These are phyloP conservation scores for Lucinisca nassula DNA, from an alignment of 2,888 invertebrate genomes.

Conservation along the genomic window DNA sequence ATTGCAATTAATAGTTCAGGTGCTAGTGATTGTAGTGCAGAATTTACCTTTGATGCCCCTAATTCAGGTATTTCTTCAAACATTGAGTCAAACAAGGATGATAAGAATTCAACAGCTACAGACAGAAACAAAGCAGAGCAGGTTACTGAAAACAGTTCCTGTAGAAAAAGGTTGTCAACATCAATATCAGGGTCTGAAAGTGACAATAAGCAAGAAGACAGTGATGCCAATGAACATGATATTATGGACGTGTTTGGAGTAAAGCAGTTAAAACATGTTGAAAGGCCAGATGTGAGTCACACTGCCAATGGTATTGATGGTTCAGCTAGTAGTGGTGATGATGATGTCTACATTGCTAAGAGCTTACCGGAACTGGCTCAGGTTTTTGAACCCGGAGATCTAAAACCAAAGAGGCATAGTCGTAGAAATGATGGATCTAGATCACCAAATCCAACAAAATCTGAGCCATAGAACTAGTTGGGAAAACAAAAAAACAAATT, in stretches of 20 bases:
- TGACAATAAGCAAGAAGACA: neutral
- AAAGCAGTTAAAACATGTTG: constrained; percentile 10
- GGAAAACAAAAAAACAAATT: too few relatives aligned
- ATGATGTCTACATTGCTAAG: constrained; percentile 62
- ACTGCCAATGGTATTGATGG: constrained; percentile 22
- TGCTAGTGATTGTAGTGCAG: neutral
- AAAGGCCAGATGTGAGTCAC: neutral
- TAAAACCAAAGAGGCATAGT: constrained; percentile 55
- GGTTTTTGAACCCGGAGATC: constrained; percentile 66
- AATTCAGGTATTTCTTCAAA: neutral
- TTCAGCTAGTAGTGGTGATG: constrained; percentile 25
- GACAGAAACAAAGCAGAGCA: neutral
- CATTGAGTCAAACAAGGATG: neutral
- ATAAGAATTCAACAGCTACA: neutral
- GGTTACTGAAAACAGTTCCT: neutral
- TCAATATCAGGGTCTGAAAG: neutral
- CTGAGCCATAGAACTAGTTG: too few relatives aligned
- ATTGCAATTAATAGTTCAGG: neutral
- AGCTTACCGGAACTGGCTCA: constrained; percentile 68
- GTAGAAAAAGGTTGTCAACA: neutral
- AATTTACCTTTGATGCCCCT: neutral
- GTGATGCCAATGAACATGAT: neutral
- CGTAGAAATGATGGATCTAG: constrained; percentile 25
- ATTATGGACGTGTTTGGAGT: neutral
- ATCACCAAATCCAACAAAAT: neutral